These are phyloP conservation scores for Saxicola maurus DNA, from an alignment of 2,797 vertebrate genomes.

Conservation along the genomic window DNA sequence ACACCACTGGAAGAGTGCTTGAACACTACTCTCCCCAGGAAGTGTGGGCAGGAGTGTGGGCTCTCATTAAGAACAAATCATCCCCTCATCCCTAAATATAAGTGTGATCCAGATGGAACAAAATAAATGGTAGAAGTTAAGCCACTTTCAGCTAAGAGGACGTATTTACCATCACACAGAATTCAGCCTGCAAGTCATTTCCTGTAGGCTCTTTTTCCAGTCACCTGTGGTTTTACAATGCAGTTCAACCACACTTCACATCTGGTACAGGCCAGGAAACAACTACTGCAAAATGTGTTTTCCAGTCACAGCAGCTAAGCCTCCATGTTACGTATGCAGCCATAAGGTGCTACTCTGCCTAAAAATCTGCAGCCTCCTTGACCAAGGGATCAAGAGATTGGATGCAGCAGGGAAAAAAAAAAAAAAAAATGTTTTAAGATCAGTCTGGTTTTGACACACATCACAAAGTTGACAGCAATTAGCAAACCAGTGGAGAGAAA, in stretches of 20 bases:
- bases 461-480: background rate
- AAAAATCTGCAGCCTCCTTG: background rate
- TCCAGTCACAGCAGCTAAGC: background rate
- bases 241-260: slow-evolving; percentile 71
- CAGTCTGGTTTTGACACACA: background rate
- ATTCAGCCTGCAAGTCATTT: slow-evolving; percentile 66
- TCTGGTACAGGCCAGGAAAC: slow-evolving; percentile 43
- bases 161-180: background rate
- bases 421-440: background rate
- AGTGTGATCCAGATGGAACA: slow-evolving; percentile 13
- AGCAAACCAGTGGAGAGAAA: background rate
- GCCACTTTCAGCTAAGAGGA: background rate
- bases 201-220: slow-evolving; percentile 74
- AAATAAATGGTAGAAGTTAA: slow-evolving; percentile 5
- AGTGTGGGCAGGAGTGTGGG: slow-evolving; percentile 13
- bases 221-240: slow-evolving; percentile 67
- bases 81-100: slow-evolving; percentile 42
- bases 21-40: slow-evolving; percentile 20
- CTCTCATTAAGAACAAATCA: slow-evolving; percentile 53
- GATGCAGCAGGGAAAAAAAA: background rate
- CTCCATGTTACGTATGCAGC: background rate
- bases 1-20: background rate
- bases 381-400: background rate
- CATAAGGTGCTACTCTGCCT: background rate
- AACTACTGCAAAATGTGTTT: background rate